Conservation (phyloP, 2,888 invertebrate genomes). For the Stenolophus ochropezus region DNA sequence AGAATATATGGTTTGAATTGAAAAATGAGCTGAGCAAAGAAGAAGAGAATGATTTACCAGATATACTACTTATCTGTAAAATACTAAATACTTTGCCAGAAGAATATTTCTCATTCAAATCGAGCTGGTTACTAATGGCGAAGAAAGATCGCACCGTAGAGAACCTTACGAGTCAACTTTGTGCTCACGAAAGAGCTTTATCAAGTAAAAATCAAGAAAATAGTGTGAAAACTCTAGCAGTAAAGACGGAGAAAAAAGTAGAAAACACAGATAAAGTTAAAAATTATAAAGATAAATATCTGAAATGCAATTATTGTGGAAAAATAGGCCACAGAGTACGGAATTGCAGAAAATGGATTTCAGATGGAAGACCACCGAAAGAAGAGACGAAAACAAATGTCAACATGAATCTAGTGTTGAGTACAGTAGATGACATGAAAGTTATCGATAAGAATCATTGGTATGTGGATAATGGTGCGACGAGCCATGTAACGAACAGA, state of each 20-base stretch:
- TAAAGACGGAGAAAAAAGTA: too few relatives aligned
- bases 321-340: conserved; percentile 49
- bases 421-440: neutral
- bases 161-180: conserved; percentile 57
- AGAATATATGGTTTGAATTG: conserved; percentile 37
- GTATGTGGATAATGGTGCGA: conserved; percentile 58
- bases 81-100: conserved; percentile 54
- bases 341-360: too few relatives aligned
- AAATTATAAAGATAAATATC: conserved; percentile 6
- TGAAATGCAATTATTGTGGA: conserved; percentile 53
- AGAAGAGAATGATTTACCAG: neutral
- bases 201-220: neutral
- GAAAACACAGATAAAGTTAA: neutral
- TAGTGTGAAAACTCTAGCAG: conserved; percentile 2
- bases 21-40: conserved; percentile 13
- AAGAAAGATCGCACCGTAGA: conserved; percentile 48
- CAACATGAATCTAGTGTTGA: neutral
- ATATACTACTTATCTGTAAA: too few relatives aligned
- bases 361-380: conserved; percentile 56
- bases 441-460: conserved; percentile 27
- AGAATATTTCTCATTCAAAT: conserved; percentile 59
- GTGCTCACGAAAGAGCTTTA: conserved; percentile 57
- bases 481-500: conserved; percentile 36
- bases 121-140: conserved; percentile 53
- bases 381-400: neutral